phyloP scores from a whole-genome alignment of 2,113 vertebrate genomes.

The Nymphicus hollandicus region DNA sequence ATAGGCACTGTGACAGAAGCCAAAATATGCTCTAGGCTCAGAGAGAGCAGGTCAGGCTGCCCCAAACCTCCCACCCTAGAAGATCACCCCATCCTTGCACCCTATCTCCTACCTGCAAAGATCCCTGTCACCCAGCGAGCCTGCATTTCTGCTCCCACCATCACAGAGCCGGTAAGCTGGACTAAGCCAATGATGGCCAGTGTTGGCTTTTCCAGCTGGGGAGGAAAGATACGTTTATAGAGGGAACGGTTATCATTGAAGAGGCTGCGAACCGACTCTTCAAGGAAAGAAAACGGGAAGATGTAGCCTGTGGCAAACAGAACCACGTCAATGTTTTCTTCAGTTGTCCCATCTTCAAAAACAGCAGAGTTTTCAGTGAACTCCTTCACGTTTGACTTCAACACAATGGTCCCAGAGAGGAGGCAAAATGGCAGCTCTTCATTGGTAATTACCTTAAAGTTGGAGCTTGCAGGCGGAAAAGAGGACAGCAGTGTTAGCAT shows the following conservation, averaged over 20 bases:
- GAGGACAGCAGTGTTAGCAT: neutral
- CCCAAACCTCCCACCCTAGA: neutral
- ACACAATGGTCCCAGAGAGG: constrained; percentile 76
- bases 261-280: constrained; percentile 53
- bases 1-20: fast-evolving
- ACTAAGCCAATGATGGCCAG: constrained; percentile 84
- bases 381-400: constrained; percentile 77
- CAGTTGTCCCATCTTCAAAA: constrained; percentile 79
- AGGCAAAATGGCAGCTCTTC: constrained; percentile 82
- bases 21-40: neutral
- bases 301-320: constrained; percentile 86
- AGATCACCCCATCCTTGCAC: neutral
- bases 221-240: constrained; percentile 83
- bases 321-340: constrained; percentile 77
- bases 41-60: neutral
- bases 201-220: constrained; percentile 76
- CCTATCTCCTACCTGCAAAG: constrained; percentile 78
- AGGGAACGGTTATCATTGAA: constrained; percentile 65
- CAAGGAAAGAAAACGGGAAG: constrained; percentile 75
- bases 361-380: constrained; percentile 73
- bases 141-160: constrained; percentile 85
- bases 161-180: constrained; percentile 74
- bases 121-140: constrained; percentile 85
- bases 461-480: constrained; percentile 53
- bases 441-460: constrained; percentile 66